phyloP scores from a whole-genome alignment of 2,797 vertebrate genomes.

The Chrosomus eos region DNA sequence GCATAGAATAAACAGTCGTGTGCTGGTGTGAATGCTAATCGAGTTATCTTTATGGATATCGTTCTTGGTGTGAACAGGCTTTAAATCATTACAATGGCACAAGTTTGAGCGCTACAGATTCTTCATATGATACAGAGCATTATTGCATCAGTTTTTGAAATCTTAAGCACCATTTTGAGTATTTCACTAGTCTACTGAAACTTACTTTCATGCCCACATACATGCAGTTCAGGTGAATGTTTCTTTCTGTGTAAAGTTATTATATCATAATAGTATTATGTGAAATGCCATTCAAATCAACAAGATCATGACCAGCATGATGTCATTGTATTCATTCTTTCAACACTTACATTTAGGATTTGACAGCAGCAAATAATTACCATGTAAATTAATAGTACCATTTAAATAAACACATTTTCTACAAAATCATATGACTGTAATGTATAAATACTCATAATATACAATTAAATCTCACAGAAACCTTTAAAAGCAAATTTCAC shows the following conservation, averaged over 20 bases:
- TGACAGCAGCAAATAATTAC: background rate
- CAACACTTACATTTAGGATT: background rate
- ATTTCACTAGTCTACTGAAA: background rate
- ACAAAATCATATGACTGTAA: background rate
- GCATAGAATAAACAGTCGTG: background rate
- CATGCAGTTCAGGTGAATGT: background rate
- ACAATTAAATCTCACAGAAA: background rate
- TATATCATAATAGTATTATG: background rate
- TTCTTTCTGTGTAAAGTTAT: background rate
- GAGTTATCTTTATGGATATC: background rate
- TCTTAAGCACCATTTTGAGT: constrained; percentile 10
- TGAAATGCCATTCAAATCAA: background rate
- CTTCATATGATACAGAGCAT: constrained; percentile 13
- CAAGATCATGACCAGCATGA: constrained; percentile 40
- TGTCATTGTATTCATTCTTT: background rate
- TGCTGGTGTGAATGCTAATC: background rate
- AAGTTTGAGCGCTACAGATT: background rate
- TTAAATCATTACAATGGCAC: background rate
- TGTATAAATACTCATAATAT: background rate
- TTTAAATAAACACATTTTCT: background rate
- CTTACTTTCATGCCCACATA: constrained; percentile 1
- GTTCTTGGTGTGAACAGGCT: background rate
- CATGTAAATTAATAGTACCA: background rate
- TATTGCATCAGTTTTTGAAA: background rate
- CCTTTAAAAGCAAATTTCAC: background rate